Evolutionary conservation across 2,797 vertebrate species (phyloP).

Genomic region (Anomalospiza imberbis): DNA sequence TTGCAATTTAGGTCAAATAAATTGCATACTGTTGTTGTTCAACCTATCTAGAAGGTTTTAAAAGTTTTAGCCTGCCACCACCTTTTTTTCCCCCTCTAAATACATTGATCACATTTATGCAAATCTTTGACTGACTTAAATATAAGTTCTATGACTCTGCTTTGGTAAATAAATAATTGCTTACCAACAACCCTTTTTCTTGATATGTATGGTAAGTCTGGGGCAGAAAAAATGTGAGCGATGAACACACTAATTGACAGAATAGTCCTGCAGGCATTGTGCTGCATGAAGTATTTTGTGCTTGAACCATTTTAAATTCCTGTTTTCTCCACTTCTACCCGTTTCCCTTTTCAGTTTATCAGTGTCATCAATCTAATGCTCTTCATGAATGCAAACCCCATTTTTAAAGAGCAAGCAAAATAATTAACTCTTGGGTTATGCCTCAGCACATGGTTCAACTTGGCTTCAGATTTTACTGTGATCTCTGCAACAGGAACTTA

Average conservation of each 20-base stretch:
- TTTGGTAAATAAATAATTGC: not conserved
- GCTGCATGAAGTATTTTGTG: conserved; percentile 10
- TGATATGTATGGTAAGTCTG: not conserved
- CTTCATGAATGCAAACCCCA: not conserved
- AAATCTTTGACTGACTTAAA: not conserved
- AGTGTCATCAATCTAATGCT: not conserved
- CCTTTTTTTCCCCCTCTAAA: rapidly evolving
- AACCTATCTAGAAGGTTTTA: not conserved
- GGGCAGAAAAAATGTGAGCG: not conserved
- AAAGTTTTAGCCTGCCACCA: not conserved
- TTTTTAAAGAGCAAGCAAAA: not conserved
- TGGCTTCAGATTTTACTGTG: not conserved
- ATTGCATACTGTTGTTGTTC: not conserved
- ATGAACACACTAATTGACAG: not conserved
- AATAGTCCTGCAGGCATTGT: conserved; percentile 2
- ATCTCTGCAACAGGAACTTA: not conserved
- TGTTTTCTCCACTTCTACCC: not conserved
- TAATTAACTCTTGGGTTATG: not conserved
- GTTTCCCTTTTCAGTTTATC: not conserved
- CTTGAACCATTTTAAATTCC: not conserved
- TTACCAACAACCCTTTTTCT: not conserved
- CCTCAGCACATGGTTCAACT: not conserved
- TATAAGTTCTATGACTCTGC: not conserved
- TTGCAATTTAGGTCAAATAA: not conserved
- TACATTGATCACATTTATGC: not conserved